These are phyloP conservation scores for Zaprionus ornatus DNA, from an alignment of 1,140 invertebrate species.

Conservation along the genomic window DNA sequence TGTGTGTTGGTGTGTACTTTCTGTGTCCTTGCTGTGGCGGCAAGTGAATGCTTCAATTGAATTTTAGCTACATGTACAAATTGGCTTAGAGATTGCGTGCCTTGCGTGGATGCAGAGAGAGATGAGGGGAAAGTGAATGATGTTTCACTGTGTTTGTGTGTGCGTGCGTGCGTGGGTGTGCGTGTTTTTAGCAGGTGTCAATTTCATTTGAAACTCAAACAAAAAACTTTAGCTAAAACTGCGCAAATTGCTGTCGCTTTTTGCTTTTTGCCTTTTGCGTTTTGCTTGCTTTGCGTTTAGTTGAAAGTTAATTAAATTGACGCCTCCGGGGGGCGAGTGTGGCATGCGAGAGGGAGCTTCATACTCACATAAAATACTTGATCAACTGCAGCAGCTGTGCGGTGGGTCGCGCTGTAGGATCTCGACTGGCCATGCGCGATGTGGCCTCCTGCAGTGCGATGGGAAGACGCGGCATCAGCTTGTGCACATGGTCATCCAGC, in stretches of 20 bases:
- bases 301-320: conserved; percentile 74
- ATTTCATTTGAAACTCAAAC: conserved; percentile 78
- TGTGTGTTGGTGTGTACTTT: conserved; percentile 6
- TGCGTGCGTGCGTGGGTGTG: conserved; percentile 21
- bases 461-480: conserved; percentile 91
- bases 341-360: not conserved
- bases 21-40: conserved; percentile 31
- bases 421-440: conserved; percentile 91
- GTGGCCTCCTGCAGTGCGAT: conserved; percentile 94
- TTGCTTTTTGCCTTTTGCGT: not conserved
- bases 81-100: conserved; percentile 66
- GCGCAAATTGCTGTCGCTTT: conserved; percentile 60
- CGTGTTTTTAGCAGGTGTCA: conserved; percentile 71
- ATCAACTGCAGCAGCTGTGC: conserved; percentile 94
- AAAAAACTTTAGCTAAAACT: conserved; percentile 57
- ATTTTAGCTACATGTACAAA: conserved; percentile 73
- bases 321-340: not conserved
- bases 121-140: not conserved
- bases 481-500: conserved; percentile 92
- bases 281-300: conserved; percentile 49
- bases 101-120: not conserved
- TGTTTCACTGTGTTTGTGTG: conserved; percentile 18
- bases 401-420: conserved; percentile 92
- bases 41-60: conserved; percentile 72
- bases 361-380: conserved; percentile 93